These are phyloP conservation scores for Lasioglossum villosulum DNA, from an alignment of 2,888 invertebrate genomes.

Conservation along the genomic window DNA sequence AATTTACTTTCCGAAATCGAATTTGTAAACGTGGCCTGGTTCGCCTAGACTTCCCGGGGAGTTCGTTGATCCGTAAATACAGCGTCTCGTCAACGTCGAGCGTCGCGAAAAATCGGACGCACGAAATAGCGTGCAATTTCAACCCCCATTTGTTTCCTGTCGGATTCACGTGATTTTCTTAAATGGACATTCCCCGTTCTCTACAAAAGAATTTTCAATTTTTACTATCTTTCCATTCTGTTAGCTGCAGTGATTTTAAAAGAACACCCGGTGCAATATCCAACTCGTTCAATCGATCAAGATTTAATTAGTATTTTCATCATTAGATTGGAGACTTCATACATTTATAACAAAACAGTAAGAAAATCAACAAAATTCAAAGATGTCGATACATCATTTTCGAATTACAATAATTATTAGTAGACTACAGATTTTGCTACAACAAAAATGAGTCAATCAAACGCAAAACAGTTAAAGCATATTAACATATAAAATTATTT, in stretches of 20 bases:
- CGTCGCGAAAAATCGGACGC: not conserved
- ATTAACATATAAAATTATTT: not conserved
- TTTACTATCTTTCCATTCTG: not conserved
- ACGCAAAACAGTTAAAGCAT: not conserved
- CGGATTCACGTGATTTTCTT: not conserved
- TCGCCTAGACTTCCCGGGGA: constrained; percentile 23
- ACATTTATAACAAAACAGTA: too few species aligned
- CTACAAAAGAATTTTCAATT: not conserved
- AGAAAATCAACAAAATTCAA: too few species aligned
- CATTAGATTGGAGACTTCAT: too few species aligned
- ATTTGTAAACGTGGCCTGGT: constrained; percentile 32
- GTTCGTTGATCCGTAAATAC: constrained; percentile 59
- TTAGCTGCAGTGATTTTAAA: not conserved
- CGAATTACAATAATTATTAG: not conserved
- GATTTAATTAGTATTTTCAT: too few species aligned
- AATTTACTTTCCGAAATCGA: constrained; percentile 35
- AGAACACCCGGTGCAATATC: not conserved
- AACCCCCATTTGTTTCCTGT: not conserved
- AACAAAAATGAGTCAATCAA: not conserved
- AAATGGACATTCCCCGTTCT: not conserved
- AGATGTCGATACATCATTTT: too few species aligned
- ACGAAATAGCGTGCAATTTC: not conserved
- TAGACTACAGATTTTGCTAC: not conserved
- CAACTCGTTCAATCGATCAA: not conserved
- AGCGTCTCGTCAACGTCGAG: constrained; percentile 4